Percentiles rank a stretch among this genome's conserved stretches.
Conservation (phyloP, 2,113 vertebrate species). For the Brachyhypopomus gauderio region DNA sequence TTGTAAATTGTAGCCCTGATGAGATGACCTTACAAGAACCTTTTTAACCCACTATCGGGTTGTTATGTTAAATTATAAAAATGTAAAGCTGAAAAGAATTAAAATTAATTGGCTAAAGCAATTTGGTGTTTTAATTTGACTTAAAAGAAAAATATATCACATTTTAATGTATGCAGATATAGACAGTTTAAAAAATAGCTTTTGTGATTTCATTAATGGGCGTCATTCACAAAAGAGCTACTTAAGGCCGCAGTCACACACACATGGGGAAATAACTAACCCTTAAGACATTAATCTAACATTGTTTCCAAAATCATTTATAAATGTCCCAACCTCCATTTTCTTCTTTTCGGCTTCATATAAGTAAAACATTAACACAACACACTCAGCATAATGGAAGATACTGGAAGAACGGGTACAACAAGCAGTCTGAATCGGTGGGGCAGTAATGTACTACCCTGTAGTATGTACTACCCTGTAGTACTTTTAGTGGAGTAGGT, state of each 20-base stretch:
- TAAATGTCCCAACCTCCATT: conserved; percentile 42
- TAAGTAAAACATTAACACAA: conserved; percentile 52
- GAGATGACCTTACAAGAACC: too few relatives aligned
- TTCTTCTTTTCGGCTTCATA: conserved; percentile 30
- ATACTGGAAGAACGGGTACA: conserved; percentile 37
- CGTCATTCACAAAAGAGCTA: background rate
- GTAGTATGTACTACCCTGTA: background rate
- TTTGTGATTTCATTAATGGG: background rate
- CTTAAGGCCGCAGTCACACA: background rate
- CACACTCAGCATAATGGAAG: conserved; percentile 26
- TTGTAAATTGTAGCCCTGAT: too few relatives aligned
- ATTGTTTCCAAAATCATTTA: background rate
- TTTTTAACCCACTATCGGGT: too few relatives aligned
- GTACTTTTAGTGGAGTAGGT: background rate
- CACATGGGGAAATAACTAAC: background rate
- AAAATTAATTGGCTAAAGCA: background rate
- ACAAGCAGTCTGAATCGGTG: background rate
- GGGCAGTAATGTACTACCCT: background rate
- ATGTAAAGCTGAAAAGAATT: background rate
- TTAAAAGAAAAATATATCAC: too few relatives aligned
- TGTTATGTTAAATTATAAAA: background rate
- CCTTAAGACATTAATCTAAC: background rate
- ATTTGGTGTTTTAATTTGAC: background rate
- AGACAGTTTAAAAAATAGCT: background rate
- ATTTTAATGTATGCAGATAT: too few relatives aligned